Conservation (phyloP, 2,113 vertebrate genomes). For the Circaetus cinerascens region DNA sequence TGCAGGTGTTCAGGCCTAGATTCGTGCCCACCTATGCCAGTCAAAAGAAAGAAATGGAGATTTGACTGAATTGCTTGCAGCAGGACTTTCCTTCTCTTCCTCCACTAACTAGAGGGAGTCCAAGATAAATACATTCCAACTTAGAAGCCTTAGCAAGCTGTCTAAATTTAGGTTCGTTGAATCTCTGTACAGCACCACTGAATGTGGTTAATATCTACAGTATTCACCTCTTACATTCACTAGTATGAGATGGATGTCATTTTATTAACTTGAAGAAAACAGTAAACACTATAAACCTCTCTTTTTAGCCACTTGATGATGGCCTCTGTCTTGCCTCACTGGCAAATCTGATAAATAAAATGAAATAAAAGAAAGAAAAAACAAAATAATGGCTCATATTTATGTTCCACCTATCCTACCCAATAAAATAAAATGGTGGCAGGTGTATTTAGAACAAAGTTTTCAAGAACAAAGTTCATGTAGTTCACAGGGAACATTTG, state of each 20-base stretch:
- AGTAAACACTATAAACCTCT: not conserved
- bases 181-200: not conserved
- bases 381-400: not conserved
- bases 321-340: not conserved
- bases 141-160: not conserved
- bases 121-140: not conserved
- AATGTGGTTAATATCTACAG: not conserved
- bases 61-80: not conserved
- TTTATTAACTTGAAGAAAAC: not conserved
- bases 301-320: not conserved
- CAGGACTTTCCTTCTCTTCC: not conserved
- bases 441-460: not conserved
- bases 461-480: not conserved
- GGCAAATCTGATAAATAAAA: not conserved
- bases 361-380: not conserved
- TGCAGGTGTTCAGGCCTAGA: not conserved
- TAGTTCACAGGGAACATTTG: not conserved
- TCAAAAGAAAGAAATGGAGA: not conserved
- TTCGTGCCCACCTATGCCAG: not conserved
- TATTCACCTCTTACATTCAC: not conserved
- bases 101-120: not conserved
- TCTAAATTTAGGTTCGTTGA: not conserved
- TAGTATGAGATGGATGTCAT: not conserved
- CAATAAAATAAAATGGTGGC: not conserved
- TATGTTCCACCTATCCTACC: not conserved